phyloP scores from a whole-genome alignment of 2,797 vertebrate genomes.

The Acrocephalus scirpaceus region DNA sequence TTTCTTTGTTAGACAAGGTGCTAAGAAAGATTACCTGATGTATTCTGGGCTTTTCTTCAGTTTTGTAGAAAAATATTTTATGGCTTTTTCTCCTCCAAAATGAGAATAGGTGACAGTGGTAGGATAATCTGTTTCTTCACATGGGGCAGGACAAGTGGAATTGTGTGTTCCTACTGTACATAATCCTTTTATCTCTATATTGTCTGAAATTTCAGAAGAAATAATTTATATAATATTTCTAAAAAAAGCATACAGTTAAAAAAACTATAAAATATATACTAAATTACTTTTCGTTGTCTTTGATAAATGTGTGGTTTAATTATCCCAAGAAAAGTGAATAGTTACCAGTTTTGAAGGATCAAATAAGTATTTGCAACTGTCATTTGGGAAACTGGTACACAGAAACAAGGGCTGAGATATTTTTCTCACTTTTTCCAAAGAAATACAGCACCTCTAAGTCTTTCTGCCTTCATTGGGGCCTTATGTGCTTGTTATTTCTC shows the following conservation, averaged over 20 bases:
- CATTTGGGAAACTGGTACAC: neutral
- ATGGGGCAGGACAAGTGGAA: constrained; percentile 77
- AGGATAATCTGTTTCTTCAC: constrained; percentile 78
- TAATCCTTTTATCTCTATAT: constrained; percentile 68
- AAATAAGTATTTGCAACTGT: neutral
- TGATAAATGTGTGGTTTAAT: neutral
- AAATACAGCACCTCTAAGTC: neutral
- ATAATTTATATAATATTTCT: neutral
- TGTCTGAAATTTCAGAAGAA: constrained; percentile 65
- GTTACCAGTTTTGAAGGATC: neutral
- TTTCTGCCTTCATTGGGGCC: neutral
- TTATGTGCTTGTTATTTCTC: neutral
- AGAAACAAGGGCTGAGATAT: neutral
- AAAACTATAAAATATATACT: neutral
- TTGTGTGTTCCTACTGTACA: constrained; percentile 77
- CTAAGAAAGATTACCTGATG: constrained; percentile 69
- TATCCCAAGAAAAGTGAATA: neutral
- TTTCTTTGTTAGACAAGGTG: neutral
- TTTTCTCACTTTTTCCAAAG: neutral
- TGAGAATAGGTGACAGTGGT: constrained; percentile 74
- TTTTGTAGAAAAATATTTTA: constrained; percentile 70
- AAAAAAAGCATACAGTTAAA: neutral
- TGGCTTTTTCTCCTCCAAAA: constrained; percentile 73
- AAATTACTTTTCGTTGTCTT: neutral
- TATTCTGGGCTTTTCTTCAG: constrained; percentile 73